phyloP scores from a whole-genome alignment of 2,888 invertebrate genomes.

The Luffia ferchaultella region DNA sequence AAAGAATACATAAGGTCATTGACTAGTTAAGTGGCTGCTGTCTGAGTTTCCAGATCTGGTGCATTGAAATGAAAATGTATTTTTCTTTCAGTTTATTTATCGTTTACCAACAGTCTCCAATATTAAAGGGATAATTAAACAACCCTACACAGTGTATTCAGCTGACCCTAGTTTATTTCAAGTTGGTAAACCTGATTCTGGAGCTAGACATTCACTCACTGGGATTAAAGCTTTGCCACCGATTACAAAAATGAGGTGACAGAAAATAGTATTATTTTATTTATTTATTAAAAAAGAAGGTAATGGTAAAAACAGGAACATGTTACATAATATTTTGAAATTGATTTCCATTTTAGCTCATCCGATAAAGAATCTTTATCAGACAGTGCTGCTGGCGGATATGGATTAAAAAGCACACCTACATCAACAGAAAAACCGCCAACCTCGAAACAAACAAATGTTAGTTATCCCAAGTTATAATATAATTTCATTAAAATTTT shows the following conservation, averaged over 20 bases:
- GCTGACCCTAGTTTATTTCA: conserved; percentile 85
- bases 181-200: conserved; percentile 35
- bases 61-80: neutral
- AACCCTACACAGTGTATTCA: conserved; percentile 80
- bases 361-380: conserved; percentile 80
- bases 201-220: conserved; percentile 33
- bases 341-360: conserved; percentile 41
- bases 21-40: conserved; percentile 1
- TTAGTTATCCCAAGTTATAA: conserved; percentile 20
- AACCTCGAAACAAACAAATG: conserved; percentile 40
- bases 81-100: conserved; percentile 73
- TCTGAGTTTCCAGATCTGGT: conserved; percentile 5
- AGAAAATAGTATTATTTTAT: neutral
- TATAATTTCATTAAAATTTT: neutral
- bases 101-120: conserved; percentile 78
- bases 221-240: conserved; percentile 60
- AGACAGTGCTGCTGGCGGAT: conserved; percentile 59
- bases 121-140: conserved; percentile 76
- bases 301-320: neutral
- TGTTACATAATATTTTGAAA: neutral
- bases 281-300: neutral
- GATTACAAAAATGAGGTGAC: conserved; percentile 69
- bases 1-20: neutral
- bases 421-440: conserved; percentile 38
- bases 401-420: conserved; percentile 39